Conservation (phyloP, 1,140 invertebrate genomes). For the Pemphigus obesinymphae region DNA sequence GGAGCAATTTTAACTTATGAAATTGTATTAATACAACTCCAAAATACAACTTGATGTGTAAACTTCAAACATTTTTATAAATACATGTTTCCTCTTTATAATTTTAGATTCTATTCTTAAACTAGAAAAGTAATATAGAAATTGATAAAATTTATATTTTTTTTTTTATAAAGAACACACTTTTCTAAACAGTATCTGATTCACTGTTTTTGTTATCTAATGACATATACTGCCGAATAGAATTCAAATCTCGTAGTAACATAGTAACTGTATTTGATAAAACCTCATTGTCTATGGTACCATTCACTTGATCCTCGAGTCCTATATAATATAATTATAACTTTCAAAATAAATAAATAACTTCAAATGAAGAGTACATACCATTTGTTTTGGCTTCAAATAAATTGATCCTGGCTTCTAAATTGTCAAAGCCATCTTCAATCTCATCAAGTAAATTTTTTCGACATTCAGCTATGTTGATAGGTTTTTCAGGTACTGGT, state of each 20-base stretch:
- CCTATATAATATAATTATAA: not conserved
- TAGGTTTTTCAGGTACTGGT: conserved; percentile 74
- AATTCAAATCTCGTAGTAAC: conserved; percentile 4
- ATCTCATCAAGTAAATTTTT: conserved; percentile 73
- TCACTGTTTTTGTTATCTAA: conserved; percentile 15
- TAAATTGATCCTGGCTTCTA: conserved; percentile 65
- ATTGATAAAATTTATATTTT: not conserved
- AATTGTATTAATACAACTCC: conserved; percentile 59
- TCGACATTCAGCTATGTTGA: conserved; percentile 72
- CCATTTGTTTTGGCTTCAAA: conserved; percentile 73
- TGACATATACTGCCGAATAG: not conserved
- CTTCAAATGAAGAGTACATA: conserved; percentile 48
- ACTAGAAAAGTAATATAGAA: not conserved
- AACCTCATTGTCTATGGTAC: conserved; percentile 14
- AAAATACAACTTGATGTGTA: conserved; percentile 44
- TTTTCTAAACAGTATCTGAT: not conserved
- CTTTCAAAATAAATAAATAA: not conserved
- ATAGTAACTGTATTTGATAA: conserved; percentile 17
- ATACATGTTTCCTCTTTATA: not conserved
- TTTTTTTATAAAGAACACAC: not conserved
- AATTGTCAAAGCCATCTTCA: conserved; percentile 65
- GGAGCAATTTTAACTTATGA: conserved; percentile 69
- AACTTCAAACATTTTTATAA: not conserved
- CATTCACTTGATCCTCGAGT: conserved; percentile 30
- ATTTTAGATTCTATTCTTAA: not conserved